Base-by-base conservation (phyloP, 2,888 invertebrate genomes). In the Rugalucina vietnamica region DNA sequence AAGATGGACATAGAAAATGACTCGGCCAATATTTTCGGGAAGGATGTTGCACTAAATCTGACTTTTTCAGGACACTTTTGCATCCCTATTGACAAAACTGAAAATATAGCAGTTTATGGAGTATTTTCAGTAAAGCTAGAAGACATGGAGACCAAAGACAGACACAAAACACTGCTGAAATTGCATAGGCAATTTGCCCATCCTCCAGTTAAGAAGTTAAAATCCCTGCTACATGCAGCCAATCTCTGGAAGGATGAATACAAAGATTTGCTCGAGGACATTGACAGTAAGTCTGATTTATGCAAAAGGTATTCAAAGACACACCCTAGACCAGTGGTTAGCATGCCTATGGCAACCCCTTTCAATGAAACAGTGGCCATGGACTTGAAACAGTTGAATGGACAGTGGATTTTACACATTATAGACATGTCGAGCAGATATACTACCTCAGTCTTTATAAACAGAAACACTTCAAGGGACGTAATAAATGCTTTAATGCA, bases 341-440 rank as follows among this genome's bases (percentile, higher is more conserved):
- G n/a, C n/a, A n/a, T n/a, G n/a, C n/a, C n/a, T n/a, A n/a, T n/a
- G n/a, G n/a, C n/a, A n/a, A 18, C 14, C 1, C 29, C 50, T n/a
- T 85, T 83, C n/a, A 85, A 85, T 76, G 85, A 87, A 49, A 79
- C 29, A 50, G 79, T 83, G 4, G 82, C 84, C 3, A 83, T 81
- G 65, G 85, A 85, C n/a, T n/a, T n/a, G n/a, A n/a, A n/a, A n/a
- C 77, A 85, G 27, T 84, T 76, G 73, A 65, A 72, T 21, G 81
- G 74, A 12, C 14, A 27, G 10, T 87, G 81, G 79, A 81, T 85
- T 69, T 36, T 86, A 18, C 82, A 85, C 36, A 49, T 86, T 27
- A 85, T 79, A 65, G 86, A 86, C 50, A 81, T 84, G 71, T 86
- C 74, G 78, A 76, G 84, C 1, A 77, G 78, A 34, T 82, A 76